Evolutionary conservation across 1,140 invertebrate genomes (phyloP), one percentile per base, ranked within the genome.

Genomic region (Papilio xuthus): DNA sequence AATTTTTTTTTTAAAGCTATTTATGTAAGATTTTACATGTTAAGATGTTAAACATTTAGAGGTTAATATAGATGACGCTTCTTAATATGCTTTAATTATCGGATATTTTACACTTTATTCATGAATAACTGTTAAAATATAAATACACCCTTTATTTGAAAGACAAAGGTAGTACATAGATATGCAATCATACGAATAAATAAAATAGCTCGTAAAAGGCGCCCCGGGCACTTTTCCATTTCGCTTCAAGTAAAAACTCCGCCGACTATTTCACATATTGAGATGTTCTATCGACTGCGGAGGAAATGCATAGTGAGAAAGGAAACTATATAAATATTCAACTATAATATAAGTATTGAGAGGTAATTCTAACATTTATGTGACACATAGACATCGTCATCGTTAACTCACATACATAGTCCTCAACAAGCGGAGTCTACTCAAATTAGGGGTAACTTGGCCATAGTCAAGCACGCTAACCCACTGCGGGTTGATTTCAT

Each of bases 131-230:
- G 7, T 63, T 63, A 26, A 60, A 26, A 26, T 26, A 60, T n/a
- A 6, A 60, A 23, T 28, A 2, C 26, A 28, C 7, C 15, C 6
- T 50, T 44, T 15, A 50, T 47, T 50, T 50, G 20, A 26, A 23
- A 23, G 26, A 50, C 18, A 73, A 73, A 20, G 42, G 23, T 20
- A 41, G 20, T 73, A 23, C 60, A 28, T 28, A 32, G 26, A 12
- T 28, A 32, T 67, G 26, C 60, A 15, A 67, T 28, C 23, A 28
- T 32, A 28, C 26, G 26, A 67, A 67, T 67, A 26, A 67, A 67
- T 60, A 67, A 67, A 67, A 67, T 67, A 67, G 23, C 60, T 3
- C 13, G 26, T 28, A 26, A 67, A 60, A 32, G 60, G 60, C 60
- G 60, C 60, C 60, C 4, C 7, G 60, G 15, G 60, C 23, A 15